Base-by-base conservation (phyloP, 2,888 invertebrate genomes). In the Dyspetes luteomarginatus region DNA sequence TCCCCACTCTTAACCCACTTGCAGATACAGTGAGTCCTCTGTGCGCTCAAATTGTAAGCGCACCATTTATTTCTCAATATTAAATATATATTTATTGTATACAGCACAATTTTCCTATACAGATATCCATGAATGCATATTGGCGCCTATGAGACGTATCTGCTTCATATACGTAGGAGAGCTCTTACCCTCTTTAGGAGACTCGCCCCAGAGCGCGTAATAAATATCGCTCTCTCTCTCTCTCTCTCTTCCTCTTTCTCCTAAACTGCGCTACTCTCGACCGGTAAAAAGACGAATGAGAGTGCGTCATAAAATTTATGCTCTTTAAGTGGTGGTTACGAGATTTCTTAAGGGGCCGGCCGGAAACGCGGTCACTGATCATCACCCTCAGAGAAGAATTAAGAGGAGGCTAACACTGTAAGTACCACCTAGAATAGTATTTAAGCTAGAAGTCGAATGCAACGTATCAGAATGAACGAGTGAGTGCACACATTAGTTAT, bases 251-350 rank as follows among this genome's bases (percentile, higher is more conserved):
- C n/a, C n/a, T n/a, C n/a, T n/a, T n/a, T n/a, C n/a, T n/a, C n/a
- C n/a, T n/a, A n/a, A n/a, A n/a, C n/a, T n/a, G n/a, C n/a, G n/a
- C n/a, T n/a, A 12, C 36, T 36, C 36, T 36, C 36, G 12, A 12
- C 36, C 36, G 36, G 36, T 12, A 2, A 45, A 30, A 58, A 74
- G 74, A 74, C 17, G 76, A 72, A 76, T 67, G 76, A 72, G 36
- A 67, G 62, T 62, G 67, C 71, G 75, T 77, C 83, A 80, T 82
- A 72, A 83, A 82, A 80, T 83, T 83, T 82, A 83, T 83, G 79
- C 83, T 77, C 83, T 82, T 83, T 83, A 83, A 83, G 83, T 83
- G 81, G 83, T 71, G 82, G 83, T 83, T 83, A 79, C 81, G 60
- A 62, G 77, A 76, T 83, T 79, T 81, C 73, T 81, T 64, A 41